Conservation (phyloP, 2,888 invertebrate genomes). For the Pyrochroa serraticornis region DNA sequence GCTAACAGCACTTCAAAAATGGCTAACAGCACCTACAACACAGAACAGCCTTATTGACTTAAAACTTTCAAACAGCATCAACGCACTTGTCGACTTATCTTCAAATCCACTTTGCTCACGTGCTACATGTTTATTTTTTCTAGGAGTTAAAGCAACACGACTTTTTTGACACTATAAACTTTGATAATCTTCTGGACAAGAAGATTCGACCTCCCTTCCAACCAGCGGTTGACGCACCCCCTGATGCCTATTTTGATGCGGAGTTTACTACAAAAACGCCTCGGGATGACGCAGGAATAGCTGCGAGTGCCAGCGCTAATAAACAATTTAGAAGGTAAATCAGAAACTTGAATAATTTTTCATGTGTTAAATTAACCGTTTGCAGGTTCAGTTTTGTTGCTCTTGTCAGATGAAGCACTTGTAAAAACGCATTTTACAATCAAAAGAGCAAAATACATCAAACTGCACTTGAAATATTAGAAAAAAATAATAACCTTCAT, state of each 20-base stretch:
- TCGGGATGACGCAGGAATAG: conserved; percentile 95
- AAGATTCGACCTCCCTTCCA: conserved; percentile 94
- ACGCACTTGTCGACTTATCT: no score
- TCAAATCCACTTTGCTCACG: conserved; percentile 5
- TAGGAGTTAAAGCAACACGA: conserved; percentile 89
- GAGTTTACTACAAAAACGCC: conserved; percentile 99
- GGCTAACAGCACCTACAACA: no score
- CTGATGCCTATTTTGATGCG: conserved; percentile 97
- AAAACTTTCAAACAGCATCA: no score
- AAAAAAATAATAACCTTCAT: no score
- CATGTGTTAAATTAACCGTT: conserved; percentile 34
- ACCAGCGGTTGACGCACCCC: conserved; percentile 91
- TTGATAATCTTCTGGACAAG: conserved; percentile 83
- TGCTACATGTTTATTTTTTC: conserved; percentile 24
- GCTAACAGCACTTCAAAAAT: no score
- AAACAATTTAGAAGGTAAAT: conserved; percentile 82
- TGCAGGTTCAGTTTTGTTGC: conserved; percentile 92
- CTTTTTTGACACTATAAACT: conserved; percentile 94
- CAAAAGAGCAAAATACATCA: no score
- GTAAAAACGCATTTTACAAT: conserved; percentile 43
- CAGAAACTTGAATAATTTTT: neutral
- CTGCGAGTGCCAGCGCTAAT: conserved; percentile 97
- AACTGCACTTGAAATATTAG: no score
- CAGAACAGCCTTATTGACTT: no score
- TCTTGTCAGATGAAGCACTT: conserved; percentile 74